Conservation (phyloP, 2,797 vertebrate genomes). For the Mus caroli region DNA sequence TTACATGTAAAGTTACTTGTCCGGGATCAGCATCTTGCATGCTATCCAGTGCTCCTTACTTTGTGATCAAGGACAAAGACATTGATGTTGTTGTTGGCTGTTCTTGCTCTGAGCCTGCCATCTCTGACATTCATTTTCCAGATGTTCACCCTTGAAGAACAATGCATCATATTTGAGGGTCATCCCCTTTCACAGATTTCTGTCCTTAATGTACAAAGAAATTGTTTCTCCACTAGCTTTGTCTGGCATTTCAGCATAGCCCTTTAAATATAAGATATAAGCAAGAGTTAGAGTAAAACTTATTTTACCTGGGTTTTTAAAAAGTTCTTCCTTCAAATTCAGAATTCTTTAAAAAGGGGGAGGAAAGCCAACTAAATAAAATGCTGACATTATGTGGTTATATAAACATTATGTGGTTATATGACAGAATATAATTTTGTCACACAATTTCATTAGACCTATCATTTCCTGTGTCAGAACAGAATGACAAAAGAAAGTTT, state of each 20-base stretch:
- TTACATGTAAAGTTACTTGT: constrained; percentile 49
- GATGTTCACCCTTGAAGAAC: constrained; percentile 47
- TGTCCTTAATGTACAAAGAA: not conserved
- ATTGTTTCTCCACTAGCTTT: not conserved
- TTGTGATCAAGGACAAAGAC: constrained; percentile 63
- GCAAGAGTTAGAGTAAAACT: not conserved
- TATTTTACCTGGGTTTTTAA: not conserved
- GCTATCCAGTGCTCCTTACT: not conserved
- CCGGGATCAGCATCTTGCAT: not conserved
- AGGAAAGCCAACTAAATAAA: not conserved
- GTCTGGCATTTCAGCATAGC: not conserved
- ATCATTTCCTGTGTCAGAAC: not conserved
- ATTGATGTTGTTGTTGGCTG: not conserved
- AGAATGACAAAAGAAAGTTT: not conserved
- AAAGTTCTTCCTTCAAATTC: not conserved
- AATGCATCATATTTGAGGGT: not conserved
- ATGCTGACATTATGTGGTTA: not conserved
- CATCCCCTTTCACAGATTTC: constrained; percentile 22
- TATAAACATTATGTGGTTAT: not conserved
- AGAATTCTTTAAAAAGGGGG: not conserved
- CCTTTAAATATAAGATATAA: not conserved
- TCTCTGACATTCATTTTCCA: constrained; percentile 31
- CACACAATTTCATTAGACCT: not conserved
- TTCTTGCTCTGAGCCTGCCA: constrained; percentile 14
- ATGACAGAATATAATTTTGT: not conserved